A percentile compares a stretch with the other conserved stretches of the same genome.
Evolutionary conservation across 1,140 invertebrate genomes (phyloP).

Genomic region (Steinernema khuongi): DNA sequence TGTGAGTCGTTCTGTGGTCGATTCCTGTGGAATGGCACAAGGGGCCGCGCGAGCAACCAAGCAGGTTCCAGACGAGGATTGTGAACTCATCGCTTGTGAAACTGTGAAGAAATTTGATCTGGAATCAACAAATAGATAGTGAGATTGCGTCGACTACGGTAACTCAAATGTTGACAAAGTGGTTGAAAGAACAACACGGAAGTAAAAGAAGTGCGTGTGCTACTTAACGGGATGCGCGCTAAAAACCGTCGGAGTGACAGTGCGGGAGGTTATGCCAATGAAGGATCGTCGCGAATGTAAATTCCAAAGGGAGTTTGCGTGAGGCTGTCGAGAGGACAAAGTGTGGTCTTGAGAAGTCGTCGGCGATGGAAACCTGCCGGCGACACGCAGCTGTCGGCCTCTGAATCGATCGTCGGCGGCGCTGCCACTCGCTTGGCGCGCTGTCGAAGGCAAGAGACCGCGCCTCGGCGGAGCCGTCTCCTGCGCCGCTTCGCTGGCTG

Average conservation of each 20-base stretch:
- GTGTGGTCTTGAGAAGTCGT: slow-evolving; percentile 3
- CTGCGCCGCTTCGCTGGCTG: neutral
- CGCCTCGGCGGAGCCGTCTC: neutral
- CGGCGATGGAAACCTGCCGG: slow-evolving; percentile 14
- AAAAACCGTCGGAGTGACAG: too few relatives aligned
- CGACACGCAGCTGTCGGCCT: neutral
- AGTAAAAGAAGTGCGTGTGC: too few relatives aligned
- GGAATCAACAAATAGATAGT: too few relatives aligned
- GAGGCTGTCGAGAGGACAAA: neutral
- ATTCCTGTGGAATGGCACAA: neutral
- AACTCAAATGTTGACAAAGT: too few relatives aligned
- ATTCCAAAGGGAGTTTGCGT: too few relatives aligned
- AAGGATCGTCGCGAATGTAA: neutral
- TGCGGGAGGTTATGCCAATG: too few relatives aligned
- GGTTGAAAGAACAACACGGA: too few relatives aligned
- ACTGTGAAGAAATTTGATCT: too few relatives aligned
- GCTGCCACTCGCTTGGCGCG: neutral
- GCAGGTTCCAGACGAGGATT: neutral
- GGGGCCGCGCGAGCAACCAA: neutral
- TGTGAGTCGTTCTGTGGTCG: neutral
- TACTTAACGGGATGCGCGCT: too few relatives aligned
- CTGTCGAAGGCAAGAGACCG: neutral
- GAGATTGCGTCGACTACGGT: too few relatives aligned
- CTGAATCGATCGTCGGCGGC: neutral
- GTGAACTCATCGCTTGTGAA: neutral